Evolutionary conservation across 1,140 invertebrate species (phyloP).

Genomic region (Sarcophaga peregrina): DNA sequence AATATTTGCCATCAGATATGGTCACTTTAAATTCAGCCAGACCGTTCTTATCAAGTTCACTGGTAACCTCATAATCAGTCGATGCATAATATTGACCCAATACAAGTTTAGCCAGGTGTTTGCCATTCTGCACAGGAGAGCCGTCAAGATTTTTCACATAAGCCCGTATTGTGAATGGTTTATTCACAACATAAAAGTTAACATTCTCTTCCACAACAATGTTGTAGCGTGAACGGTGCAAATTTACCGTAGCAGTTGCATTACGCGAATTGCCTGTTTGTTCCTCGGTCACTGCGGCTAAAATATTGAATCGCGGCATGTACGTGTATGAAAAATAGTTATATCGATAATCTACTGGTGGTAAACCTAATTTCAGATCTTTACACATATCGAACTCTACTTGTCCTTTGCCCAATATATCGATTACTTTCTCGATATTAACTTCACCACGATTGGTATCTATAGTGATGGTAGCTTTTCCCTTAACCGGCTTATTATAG

Average conservation of each 20-base stretch:
- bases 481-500: conserved; percentile 82
- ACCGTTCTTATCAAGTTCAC: conserved; percentile 69
- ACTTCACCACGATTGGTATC: conserved; percentile 64
- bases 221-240: conserved; percentile 85
- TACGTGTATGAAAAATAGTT: conserved; percentile 67
- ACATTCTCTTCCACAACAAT: conserved; percentile 85
- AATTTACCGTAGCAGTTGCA: conserved; percentile 75
- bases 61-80: background rate
- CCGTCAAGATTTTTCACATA: conserved; percentile 71
- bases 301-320: conserved; percentile 71
- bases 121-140: conserved; percentile 73
- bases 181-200: conserved; percentile 86
- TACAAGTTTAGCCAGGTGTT: conserved; percentile 69
- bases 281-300: conserved; percentile 80
- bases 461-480: conserved; percentile 76
- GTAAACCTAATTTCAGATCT: conserved; percentile 63
- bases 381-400: conserved; percentile 76
- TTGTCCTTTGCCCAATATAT: conserved; percentile 77
- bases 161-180: conserved; percentile 83
- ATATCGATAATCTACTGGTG: background rate
- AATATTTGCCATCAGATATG: conserved; percentile 44
- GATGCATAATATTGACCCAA: background rate
- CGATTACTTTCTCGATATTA: conserved; percentile 72
- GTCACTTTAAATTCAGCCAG: conserved; percentile 76
- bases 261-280: conserved; percentile 83